Percentiles rank a stretch among this genome's conserved stretches.
Conservation (phyloP, 2,113 vertebrate species). For the Callopanchax toddi region DNA sequence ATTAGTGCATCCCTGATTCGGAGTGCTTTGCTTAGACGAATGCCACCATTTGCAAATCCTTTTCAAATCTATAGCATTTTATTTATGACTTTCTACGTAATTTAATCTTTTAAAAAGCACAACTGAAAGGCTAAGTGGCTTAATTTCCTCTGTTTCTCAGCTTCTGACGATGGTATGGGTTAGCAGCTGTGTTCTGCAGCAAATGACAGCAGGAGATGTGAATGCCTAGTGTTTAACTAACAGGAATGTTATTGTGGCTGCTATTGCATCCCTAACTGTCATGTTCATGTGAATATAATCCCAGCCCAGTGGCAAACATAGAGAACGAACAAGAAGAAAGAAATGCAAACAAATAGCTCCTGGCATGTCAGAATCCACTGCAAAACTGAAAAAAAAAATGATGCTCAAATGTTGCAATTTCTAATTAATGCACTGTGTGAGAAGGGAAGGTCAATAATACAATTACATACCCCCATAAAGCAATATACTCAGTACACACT, state of each 20-base stretch:
- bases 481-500: slow-evolving; percentile 11
- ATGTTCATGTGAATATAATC: slow-evolving; percentile 70
- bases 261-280: slow-evolving; percentile 53
- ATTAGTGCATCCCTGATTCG: slow-evolving; percentile 30
- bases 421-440: slow-evolving; percentile 30
- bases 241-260: slow-evolving; percentile 57
- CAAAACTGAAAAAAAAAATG: slow-evolving; percentile 23
- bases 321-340: slow-evolving; percentile 63
- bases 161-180: slow-evolving; percentile 29
- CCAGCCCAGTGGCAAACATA: slow-evolving; percentile 69
- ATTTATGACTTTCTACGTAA: slow-evolving; percentile 61
- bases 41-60: slow-evolving; percentile 60
- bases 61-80: slow-evolving; percentile 64
- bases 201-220: slow-evolving; percentile 63
- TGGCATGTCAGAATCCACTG: slow-evolving; percentile 48
- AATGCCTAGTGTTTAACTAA: slow-evolving; percentile 56
- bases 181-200: slow-evolving; percentile 36
- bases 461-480: slow-evolving; percentile 44
- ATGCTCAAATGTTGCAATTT: slow-evolving; percentile 18
- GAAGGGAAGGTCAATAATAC: slow-evolving; percentile 33
- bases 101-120: slow-evolving; percentile 64
- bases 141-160: slow-evolving; percentile 47
- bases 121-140: slow-evolving; percentile 63
- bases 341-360: slow-evolving; percentile 63
- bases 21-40: slow-evolving; percentile 41